Evolutionary conservation across 2,888 invertebrate genomes (phyloP).

Genomic region (Chesias legatella): DNA sequence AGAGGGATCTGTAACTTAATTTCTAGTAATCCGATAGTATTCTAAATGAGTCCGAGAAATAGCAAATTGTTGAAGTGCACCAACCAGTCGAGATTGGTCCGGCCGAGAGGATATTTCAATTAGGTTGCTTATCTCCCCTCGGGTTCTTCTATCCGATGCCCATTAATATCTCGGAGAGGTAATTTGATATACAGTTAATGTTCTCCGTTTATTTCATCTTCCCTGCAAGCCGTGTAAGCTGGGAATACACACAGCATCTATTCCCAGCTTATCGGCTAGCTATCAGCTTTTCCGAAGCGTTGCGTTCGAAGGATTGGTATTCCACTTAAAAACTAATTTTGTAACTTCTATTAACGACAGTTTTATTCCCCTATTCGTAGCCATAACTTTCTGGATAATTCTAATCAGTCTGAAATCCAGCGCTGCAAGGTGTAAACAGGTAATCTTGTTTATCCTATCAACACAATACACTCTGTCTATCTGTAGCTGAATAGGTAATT

Average conservation of each 20-base stretch:
- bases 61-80: slow-evolving; percentile 11
- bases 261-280: no score
- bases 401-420: no score
- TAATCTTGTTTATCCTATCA: no score
- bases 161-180: slow-evolving; percentile 29
- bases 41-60: slow-evolving; percentile 3
- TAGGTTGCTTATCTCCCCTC: slow-evolving; percentile 18
- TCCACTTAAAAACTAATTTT: not conserved
- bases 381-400: no score
- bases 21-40: slow-evolving; percentile 4
- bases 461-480: no score
- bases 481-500: no score
- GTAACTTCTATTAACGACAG: no score
- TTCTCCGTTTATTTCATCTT: slow-evolving; percentile 24
- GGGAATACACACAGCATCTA: not conserved
- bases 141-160: slow-evolving; percentile 13
- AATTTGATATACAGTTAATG: slow-evolving; percentile 29
- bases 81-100: slow-evolving; percentile 18
- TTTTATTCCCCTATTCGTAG: no score
- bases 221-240: not conserved
- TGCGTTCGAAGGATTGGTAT: slow-evolving; percentile 4
- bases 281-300: no score
- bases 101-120: slow-evolving; percentile 24
- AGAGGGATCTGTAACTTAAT: slow-evolving; percentile 9
- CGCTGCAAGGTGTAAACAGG: no score